phyloP scores from a whole-genome alignment of 2,888 invertebrate species.

The Abrostola triplasia region DNA sequence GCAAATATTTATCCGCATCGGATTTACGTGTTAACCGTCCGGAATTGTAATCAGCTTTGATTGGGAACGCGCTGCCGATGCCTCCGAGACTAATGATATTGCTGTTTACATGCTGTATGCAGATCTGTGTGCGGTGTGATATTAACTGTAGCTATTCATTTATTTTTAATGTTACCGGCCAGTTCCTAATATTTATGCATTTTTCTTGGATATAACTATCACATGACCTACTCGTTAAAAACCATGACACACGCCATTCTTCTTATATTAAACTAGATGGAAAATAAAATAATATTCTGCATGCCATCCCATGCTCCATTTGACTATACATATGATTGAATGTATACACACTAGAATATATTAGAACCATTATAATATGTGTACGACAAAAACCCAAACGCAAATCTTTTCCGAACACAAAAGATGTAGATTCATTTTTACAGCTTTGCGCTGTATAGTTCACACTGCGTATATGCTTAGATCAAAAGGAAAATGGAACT shows the following conservation, averaged over 20 bases:
- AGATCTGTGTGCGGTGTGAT: conserved; percentile 12
- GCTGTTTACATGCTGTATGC: conserved; percentile 38
- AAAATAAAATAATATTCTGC: neutral
- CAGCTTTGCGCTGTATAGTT: neutral
- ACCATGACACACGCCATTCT: too few species aligned
- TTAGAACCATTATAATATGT: conserved; percentile 8
- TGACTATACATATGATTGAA: neutral
- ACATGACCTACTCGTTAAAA: too few species aligned
- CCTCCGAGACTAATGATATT: conserved; percentile 54
- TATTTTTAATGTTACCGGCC: neutral
- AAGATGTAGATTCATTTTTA: conserved; percentile 9
- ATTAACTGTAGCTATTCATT: neutral
- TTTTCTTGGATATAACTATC: too few species aligned
- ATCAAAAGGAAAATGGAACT: conserved; percentile 30
- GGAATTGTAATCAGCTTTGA: conserved; percentile 86
- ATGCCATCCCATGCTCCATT: neutral
- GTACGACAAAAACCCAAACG: conserved; percentile 3
- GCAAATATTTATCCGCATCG: conserved; percentile 87
- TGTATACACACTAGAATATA: neutral
- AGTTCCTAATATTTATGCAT: neutral
- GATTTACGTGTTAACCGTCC: conserved; percentile 83
- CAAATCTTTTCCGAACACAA: conserved; percentile 5
- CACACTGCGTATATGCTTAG: conserved; percentile 6
- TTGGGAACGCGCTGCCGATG: conserved; percentile 65
- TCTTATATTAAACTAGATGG: neutral